Evolutionary conservation across 1,140 invertebrate genomes (phyloP).

Genomic region (Bombus superbus): DNA sequence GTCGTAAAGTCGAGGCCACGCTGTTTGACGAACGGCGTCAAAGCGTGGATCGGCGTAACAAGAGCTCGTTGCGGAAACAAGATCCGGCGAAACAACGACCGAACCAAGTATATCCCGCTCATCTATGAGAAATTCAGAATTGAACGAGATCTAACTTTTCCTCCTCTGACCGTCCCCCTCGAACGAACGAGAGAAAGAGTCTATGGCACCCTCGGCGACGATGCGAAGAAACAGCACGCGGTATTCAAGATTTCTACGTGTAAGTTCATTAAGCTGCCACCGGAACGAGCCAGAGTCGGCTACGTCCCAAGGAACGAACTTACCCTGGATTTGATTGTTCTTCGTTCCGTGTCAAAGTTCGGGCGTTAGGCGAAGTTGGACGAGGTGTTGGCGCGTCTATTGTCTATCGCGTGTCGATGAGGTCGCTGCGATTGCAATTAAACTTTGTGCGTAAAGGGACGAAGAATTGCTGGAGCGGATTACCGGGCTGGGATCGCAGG

Average conservation of each 20-base stretch:
- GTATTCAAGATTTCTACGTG: not conserved
- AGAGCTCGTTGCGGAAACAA: not conserved
- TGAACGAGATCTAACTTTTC: not conserved
- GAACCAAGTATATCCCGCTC: not conserved
- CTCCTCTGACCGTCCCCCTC: not conserved
- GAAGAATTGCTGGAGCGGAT: not conserved
- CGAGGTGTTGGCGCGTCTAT: not conserved
- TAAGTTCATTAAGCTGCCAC: conserved; percentile 1
- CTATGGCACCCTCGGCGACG: not conserved
- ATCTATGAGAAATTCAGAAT: not conserved
- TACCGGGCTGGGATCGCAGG: not conserved
- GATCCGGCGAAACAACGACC: not conserved
- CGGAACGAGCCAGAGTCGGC: not conserved
- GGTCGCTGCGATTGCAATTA: conserved; percentile 20
- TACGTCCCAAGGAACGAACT: not conserved
- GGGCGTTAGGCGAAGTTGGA: not conserved
- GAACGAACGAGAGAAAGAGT: not conserved
- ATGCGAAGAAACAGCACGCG: not conserved
- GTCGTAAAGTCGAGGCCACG: not conserved
- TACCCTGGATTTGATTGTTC: not conserved
- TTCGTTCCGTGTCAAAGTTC: not conserved
- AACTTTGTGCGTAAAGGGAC: not conserved
- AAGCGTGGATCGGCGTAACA: not conserved
- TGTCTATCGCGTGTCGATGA: conserved; percentile 11
- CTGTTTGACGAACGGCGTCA: not conserved